Evolutionary conservation across 37 sponge, comb jelly and placozoan genomes (phyloP).

Genomic region (Hormiphora californensis): DNA sequence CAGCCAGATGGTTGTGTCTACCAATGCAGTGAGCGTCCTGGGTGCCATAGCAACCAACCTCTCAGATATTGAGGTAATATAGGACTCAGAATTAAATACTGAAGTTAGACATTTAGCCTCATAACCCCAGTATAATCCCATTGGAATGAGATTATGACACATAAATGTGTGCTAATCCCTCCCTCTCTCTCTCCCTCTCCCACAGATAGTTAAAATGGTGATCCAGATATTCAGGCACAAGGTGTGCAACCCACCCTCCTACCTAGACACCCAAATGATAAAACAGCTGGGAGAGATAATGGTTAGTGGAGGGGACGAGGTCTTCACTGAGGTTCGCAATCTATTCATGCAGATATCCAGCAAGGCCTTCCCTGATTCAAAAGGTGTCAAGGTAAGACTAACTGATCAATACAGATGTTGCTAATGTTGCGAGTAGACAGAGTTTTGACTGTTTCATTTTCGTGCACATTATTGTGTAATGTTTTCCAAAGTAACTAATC

Average conservation of each 20-base stretch:
- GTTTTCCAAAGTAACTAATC: too few relatives aligned
- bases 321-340: background rate
- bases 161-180: background rate
- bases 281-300: slow-evolving; percentile 28
- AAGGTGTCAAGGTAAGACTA: background rate
- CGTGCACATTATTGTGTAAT: too few relatives aligned
- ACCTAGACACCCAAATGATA: slow-evolving; percentile 51
- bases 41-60: slow-evolving; percentile 49
- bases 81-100: background rate
- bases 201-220: slow-evolving; percentile 49
- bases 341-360: slow-evolving; percentile 54
- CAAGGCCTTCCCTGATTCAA: slow-evolving; percentile 24
- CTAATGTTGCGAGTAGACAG: too few relatives aligned
- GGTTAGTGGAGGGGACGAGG: background rate
- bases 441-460: too few relatives aligned
- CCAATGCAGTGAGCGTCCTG: slow-evolving; percentile 23
- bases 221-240: slow-evolving; percentile 53
- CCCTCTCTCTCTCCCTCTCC: background rate
- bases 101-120: background rate
- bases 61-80: slow-evolving; percentile 28
- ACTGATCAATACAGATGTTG: too few relatives aligned
- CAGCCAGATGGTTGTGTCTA: slow-evolving; percentile 7
- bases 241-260: slow-evolving; percentile 50
- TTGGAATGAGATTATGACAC: background rate
- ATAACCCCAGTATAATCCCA: background rate